Percentiles rank a stretch among this genome's conserved stretches.
Evolutionary conservation across 2,113 vertebrate genomes (phyloP).

Genomic region (Mixornis gularis): DNA sequence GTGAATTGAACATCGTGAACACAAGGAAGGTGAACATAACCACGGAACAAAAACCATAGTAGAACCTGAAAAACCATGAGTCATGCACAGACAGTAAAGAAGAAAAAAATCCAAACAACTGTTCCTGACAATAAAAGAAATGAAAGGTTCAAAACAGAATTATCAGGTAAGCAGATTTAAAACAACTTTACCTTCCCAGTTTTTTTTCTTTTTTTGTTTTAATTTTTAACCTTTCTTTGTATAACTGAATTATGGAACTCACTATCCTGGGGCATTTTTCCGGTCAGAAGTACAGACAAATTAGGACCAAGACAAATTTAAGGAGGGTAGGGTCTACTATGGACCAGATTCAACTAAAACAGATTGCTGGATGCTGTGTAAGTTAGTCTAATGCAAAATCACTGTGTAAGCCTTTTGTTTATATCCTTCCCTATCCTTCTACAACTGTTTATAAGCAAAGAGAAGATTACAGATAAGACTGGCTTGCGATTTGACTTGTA

Average conservation of each 20-base stretch:
- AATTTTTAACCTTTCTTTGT: background rate
- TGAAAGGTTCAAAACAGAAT: background rate
- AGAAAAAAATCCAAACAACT: background rate
- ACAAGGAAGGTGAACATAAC: background rate
- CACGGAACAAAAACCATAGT: background rate
- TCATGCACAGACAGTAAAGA: background rate
- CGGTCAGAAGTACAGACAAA: background rate
- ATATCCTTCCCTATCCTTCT: background rate
- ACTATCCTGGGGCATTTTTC: background rate
- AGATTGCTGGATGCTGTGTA: background rate
- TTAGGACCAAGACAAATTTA: background rate
- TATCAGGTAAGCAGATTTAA: background rate
- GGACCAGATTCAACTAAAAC: background rate
- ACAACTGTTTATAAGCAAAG: conserved; percentile 5
- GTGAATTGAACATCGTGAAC: background rate
- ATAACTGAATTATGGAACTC: background rate
- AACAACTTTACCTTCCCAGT: rapidly evolving
- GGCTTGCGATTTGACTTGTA: conserved; percentile 12
- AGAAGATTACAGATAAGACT: conserved; percentile 6
- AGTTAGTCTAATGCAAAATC: background rate
- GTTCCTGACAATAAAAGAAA: background rate
- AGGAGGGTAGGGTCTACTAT: background rate
- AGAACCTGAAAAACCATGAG: background rate
- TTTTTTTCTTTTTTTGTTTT: background rate
- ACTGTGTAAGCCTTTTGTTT: background rate